Evolutionary conservation across 2,888 invertebrate genomes (phyloP), one percentile per base, ranked within the genome.

Genomic region (Cantharis rustica): DNA sequence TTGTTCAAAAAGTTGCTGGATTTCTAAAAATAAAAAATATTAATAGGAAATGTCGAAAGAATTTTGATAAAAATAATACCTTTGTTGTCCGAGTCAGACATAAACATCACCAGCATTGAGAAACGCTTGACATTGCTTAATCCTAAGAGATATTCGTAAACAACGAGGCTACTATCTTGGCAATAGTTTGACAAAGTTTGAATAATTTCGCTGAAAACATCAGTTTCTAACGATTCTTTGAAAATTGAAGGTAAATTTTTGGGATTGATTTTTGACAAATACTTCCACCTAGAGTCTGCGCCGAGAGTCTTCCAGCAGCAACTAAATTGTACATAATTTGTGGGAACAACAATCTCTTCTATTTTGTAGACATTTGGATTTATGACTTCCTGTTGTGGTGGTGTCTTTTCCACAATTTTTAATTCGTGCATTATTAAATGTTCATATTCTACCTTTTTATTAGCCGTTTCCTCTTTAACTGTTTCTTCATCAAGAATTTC

Each of bases 301-400:
- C 89, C 90, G 71, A 92, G 83, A 80, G 89, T 88, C 82, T 90
- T 91, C 94, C 94, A 94, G 69, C 90, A 89, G 0, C 89, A 81
- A 85, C 91, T 88, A 85, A 94, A 94, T 83, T 93, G 93, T 10
- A 94, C 91, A 72, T 92, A 92, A 75, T 90, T 92, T 73, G 89
- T 90, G 0, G 94, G 94, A 5, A 90, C 81, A 11, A 86, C 80
- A 17, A 90, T 88, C 31, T 89, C 74, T 76, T 66, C 64, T 20
- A 20, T 0, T 16, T 66, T 66, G 10, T n/a, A 2, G 1, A 20
- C 4, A 9, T 66, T 13, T 17, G n/a, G 73, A 17, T 16, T 16
- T 61, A 72, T 47, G 13, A 26, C 66, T 66, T 79, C 71, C 13
- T 73, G 63, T n/a, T 61, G 62, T 16, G 7, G 64, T 13, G 62